Conservation (phyloP, 2,797 vertebrate species). For the Anguilla megastoma region DNA sequence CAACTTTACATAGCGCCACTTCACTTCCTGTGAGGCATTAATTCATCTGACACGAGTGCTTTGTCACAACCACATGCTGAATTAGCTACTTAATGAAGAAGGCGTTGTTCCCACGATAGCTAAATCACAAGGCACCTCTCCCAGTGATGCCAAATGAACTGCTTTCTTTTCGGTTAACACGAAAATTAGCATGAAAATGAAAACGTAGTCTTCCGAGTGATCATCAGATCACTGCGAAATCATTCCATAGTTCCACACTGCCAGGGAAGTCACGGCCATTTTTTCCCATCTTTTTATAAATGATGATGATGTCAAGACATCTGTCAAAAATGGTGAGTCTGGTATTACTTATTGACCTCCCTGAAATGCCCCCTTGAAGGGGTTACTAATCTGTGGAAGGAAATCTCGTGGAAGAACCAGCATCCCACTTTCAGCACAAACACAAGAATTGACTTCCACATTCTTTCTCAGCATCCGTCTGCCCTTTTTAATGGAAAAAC, state of each 20-base stretch:
- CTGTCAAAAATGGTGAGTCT: background rate
- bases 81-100: background rate
- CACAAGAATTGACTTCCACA: background rate
- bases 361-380: slow-evolving; percentile 43
- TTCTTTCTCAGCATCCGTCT: background rate
- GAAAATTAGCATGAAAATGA: slow-evolving; percentile 43
- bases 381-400: background rate
- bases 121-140: background rate
- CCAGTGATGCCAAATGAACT: background rate
- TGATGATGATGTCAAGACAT: slow-evolving; percentile 47
- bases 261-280: slow-evolving; percentile 50
- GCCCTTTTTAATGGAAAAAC: background rate
- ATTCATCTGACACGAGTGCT: background rate
- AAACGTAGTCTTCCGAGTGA: slow-evolving; percentile 14
- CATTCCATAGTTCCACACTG: slow-evolving; percentile 74
- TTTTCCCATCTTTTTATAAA: slow-evolving; percentile 48
- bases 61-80: background rate
- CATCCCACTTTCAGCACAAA: slow-evolving; percentile 15
- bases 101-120: background rate
- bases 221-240: slow-evolving; percentile 73
- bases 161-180: slow-evolving; percentile 16
- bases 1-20: background rate
- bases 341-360: slow-evolving; percentile 42
- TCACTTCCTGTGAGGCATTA: background rate
- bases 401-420: background rate